Percentiles rank a stretch among this genome's conserved stretches.
Evolutionary conservation across 2,797 vertebrate genomes (phyloP).

Genomic region (Siniperca obscura): DNA sequence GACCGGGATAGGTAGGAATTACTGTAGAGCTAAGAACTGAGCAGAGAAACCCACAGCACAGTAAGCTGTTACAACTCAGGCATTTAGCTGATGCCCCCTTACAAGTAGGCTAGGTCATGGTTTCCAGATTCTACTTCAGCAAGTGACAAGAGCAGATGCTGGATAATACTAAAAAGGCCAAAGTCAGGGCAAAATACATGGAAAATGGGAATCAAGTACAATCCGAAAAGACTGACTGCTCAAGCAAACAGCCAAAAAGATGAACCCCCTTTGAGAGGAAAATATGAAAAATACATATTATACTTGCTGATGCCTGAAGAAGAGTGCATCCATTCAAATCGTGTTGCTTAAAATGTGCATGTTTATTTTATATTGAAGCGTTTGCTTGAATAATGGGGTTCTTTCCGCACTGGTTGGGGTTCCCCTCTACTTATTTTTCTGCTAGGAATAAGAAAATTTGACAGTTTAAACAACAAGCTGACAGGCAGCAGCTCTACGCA

Average conservation of each 20-base stretch:
- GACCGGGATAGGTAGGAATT: constrained; percentile 19
- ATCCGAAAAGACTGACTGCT: constrained; percentile 18
- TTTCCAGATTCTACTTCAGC: constrained; percentile 1
- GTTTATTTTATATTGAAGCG: constrained; percentile 24
- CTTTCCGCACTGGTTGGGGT: constrained; percentile 24
- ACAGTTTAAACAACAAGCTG: constrained; percentile 35
- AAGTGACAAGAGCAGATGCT: constrained; percentile 8
- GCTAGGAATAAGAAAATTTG: constrained; percentile 1
- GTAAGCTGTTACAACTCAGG: constrained; percentile 7
- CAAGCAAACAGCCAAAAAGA: constrained; percentile 9
- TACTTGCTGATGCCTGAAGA: constrained; percentile 51
- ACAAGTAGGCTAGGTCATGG: neutral
- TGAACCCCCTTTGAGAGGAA: constrained; percentile 14
- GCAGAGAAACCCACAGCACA: neutral
- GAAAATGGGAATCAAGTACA: neutral
- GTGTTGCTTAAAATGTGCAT: constrained; percentile 57
- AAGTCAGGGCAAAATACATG: constrained; percentile 1
- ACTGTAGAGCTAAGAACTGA: neutral
- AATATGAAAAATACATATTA: constrained; percentile 57
- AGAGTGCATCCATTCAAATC: constrained; percentile 35
- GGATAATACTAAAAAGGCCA: neutral
- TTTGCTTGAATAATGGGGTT: neutral
- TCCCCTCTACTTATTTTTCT: constrained; percentile 31
- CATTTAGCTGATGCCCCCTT: constrained; percentile 22
- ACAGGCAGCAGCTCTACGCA: constrained; percentile 15